Evolutionary conservation across 2,113 vertebrate species (phyloP).

Genomic region (Tragulus kanchil): DNA sequence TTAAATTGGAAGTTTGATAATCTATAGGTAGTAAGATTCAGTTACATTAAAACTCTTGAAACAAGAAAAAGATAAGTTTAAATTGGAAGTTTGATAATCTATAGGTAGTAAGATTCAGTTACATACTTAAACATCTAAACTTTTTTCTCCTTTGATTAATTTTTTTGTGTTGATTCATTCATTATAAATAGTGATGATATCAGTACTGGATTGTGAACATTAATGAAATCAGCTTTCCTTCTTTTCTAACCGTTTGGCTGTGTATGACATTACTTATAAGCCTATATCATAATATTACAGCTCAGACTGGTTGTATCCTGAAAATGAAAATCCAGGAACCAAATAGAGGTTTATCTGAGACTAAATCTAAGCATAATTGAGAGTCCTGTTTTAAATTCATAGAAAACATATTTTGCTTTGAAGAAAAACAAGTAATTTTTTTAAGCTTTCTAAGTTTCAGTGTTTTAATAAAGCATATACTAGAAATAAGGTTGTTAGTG

Average conservation of each 20-base stretch:
- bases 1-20: constrained; percentile 12
- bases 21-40: neutral
- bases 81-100: constrained; percentile 3
- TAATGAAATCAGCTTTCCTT: neutral
- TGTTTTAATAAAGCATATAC: neutral
- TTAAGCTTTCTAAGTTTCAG: neutral
- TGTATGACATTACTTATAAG: neutral
- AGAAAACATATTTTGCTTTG: neutral
- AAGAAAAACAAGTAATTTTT: neutral
- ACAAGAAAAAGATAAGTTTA: neutral
- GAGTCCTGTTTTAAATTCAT: neutral
- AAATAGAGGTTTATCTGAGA: neutral
- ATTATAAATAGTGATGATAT: neutral
- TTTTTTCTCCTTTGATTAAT: neutral
- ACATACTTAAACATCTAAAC: neutral
- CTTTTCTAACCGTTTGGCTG: neutral
- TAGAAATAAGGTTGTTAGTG: neutral
- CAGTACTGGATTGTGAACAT: neutral
- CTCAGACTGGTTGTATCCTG: neutral
- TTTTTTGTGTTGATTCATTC: neutral
- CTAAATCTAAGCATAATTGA: neutral
- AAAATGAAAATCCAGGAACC: neutral
- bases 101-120: neutral
- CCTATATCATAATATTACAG: neutral
- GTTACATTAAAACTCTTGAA: neutral